phyloP scores from a whole-genome alignment of 2,888 invertebrate genomes.

The Silvanus unidentatus region DNA sequence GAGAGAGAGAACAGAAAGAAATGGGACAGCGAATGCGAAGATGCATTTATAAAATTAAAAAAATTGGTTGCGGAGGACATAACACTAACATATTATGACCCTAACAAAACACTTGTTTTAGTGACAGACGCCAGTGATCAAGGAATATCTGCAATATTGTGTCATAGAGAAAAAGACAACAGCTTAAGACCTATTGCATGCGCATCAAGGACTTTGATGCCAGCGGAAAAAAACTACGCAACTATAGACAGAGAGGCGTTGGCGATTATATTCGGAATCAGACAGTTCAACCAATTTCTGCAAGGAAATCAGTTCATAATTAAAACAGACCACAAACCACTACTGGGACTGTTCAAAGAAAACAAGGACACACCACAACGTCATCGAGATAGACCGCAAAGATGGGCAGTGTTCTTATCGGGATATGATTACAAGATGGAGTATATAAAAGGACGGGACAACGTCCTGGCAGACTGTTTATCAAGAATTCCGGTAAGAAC shows the following conservation, averaged over 20 bases:
- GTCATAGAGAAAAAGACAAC: constrained; percentile 1
- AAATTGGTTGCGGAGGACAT: constrained; percentile 8
- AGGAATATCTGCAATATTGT: constrained; percentile 10
- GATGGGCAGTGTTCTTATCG: constrained; percentile 24
- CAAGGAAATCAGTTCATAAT: constrained; percentile 20
- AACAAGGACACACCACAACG: constrained; percentile 29
- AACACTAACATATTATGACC: constrained; percentile 14
- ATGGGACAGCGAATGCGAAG: constrained; percentile 14
- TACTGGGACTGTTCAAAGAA: constrained; percentile 12
- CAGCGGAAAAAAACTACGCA: constrained; percentile 8
- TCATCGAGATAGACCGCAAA: constrained; percentile 31
- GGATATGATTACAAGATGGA: constrained; percentile 13
- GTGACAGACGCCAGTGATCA: constrained; percentile 8
- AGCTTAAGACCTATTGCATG: constrained; percentile 7
- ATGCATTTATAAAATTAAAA: constrained; percentile 13
- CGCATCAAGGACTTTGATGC: constrained; percentile 11
- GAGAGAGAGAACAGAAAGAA: constrained; percentile 11
- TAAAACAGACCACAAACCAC: constrained; percentile 9
- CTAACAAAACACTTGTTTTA: constrained; percentile 10
- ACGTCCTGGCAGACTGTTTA: constrained; percentile 13
- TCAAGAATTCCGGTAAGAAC: constrained; percentile 9
- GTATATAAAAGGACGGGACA: constrained; percentile 13
- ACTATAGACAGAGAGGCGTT: constrained; percentile 24
- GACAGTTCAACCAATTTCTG: constrained; percentile 36
- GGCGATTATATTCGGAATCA: constrained; percentile 32